Evolutionary conservation across 2,113 vertebrate species (phyloP), one percentile per base, ranked within the genome.

Genomic region (Thalassarche chlororhynchos): DNA sequence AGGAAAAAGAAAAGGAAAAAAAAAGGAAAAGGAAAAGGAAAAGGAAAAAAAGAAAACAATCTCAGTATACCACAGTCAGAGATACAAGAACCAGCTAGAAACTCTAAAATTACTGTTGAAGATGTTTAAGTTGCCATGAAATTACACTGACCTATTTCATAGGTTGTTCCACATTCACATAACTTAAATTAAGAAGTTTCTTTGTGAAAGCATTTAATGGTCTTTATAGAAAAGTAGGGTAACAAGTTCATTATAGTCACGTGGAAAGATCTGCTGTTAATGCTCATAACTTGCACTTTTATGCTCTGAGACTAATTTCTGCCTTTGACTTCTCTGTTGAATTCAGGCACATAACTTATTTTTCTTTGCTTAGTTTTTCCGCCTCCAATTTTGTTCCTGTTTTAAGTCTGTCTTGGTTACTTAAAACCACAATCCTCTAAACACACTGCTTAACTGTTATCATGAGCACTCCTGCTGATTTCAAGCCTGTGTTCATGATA

Each of bases 21-120:
- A 1, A 14, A 13, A 7, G 2, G 6, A 7, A 14, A n/a, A 21
- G 9, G 5, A 20, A 44, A 17, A 3, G 12, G 7, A 20, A n/a
- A 23, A 29, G 5, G 15, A 29, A 19, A 17, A 49, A 5, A 60
- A 29, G 6, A 62, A 6, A 32, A 23, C 10, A 31, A 6, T 3
- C 57, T 85, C 16, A 34, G 4, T 72, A 31, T 55, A 17, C 17
- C 17, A 52, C 15, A 40, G 19, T 74, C 24, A 80, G 19, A 87
- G 14, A 64, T 64, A 47, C 2, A 70, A 69, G 36, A 49, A 78
- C 1, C 8, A 46, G 5, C 5, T 25, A 17, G 8, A 77, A 82
- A 72, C 3, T 2, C 44, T 72, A 57, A 74, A 40, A 77, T 57
- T 51, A 21, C 25, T 36, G 4, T 31, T 47, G 15, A 66, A 68